Evolutionary conservation across 2,797 vertebrate genomes (phyloP).

Genomic region (Manis javanica): DNA sequence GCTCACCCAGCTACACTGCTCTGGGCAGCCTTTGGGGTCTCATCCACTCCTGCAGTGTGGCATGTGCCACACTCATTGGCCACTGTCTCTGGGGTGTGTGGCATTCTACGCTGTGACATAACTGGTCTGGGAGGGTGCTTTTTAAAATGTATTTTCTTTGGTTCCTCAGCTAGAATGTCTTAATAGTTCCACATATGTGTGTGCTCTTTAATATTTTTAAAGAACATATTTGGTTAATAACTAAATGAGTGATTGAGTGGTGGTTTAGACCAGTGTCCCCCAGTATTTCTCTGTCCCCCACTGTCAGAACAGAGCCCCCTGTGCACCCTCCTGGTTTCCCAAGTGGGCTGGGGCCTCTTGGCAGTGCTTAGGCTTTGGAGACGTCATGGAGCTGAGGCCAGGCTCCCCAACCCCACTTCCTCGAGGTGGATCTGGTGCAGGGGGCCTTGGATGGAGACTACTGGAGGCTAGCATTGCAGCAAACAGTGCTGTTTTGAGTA

Average conservation of each 20-base stretch:
- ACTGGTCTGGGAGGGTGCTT: background rate
- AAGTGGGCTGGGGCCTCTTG: background rate
- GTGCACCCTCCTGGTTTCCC: background rate
- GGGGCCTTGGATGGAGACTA: background rate
- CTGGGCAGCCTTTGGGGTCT: background rate
- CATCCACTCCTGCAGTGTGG: background rate
- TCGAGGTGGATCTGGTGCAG: background rate
- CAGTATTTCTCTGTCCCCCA: background rate
- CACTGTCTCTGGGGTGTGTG: background rate
- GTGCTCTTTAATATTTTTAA: background rate
- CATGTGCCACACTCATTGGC: background rate
- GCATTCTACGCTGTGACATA: background rate
- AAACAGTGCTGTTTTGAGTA: no score
- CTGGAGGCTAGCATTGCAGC: background rate
- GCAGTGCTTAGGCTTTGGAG: background rate
- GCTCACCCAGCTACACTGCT: background rate
- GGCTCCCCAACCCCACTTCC: background rate
- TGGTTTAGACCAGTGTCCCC: background rate
- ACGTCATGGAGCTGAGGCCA: background rate
- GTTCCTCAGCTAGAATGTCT: background rate
- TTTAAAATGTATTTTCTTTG: conserved; percentile 50
- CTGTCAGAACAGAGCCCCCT: background rate
- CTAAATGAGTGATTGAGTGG: background rate
- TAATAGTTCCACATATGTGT: background rate
- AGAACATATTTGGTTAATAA: background rate